These are phyloP conservation scores for Euclidia mi DNA, from an alignment of 2,888 invertebrate genomes.

Conservation along the genomic window DNA sequence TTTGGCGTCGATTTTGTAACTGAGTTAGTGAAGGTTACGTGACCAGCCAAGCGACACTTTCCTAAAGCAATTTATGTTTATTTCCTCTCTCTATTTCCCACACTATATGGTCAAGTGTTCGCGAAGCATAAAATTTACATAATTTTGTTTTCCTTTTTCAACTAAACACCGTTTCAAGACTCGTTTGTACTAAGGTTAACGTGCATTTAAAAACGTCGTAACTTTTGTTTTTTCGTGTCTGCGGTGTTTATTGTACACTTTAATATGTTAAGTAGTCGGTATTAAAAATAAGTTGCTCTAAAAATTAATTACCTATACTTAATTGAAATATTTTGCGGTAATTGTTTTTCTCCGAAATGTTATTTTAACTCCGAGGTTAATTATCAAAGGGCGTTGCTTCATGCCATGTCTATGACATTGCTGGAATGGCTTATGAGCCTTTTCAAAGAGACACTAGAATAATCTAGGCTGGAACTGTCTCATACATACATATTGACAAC, in stretches of 20 bases:
- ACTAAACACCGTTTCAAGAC: constrained; percentile 46
- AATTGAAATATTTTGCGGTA: constrained; percentile 12
- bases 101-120: constrained; percentile 73
- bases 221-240: constrained; percentile 35
- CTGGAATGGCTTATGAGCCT: too few species aligned
- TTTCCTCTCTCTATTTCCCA: constrained; percentile 69
- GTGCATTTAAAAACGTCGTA: constrained; percentile 33
- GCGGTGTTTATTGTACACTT: constrained; percentile 39
- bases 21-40: constrained; percentile 69
- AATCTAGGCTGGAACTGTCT: too few species aligned
- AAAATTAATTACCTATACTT: too few species aligned
- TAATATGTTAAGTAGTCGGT: constrained; percentile 33
- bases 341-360: background rate
- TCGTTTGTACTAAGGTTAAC: constrained; percentile 55
- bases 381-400: too few species aligned
- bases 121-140: constrained; percentile 67
- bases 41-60: constrained; percentile 57
- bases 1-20: constrained; percentile 57
- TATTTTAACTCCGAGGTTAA: too few species aligned
- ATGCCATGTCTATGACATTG: too few species aligned
- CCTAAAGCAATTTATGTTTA: constrained; percentile 76
- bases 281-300: too few species aligned
- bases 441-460: too few species aligned
- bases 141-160: constrained; percentile 62
- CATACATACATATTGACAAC: too few species aligned